Evolutionary conservation across 2,113 vertebrate genomes (phyloP).

Genomic region (Ibidorhyncha struthersii): DNA sequence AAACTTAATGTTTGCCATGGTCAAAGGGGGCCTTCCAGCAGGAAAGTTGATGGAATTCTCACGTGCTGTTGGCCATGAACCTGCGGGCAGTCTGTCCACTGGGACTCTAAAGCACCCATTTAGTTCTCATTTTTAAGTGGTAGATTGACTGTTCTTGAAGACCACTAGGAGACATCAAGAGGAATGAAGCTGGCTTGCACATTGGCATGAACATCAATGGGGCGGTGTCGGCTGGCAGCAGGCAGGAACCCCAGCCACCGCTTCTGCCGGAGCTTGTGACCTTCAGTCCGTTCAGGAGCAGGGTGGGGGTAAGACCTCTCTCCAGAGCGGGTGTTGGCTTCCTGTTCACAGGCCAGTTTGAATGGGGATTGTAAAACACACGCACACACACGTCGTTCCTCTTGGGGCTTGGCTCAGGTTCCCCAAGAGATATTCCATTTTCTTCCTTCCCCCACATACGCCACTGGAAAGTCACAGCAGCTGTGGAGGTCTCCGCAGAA

Average conservation of each 20-base stretch:
- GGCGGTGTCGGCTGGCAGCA: background rate
- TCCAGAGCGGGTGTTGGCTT: background rate
- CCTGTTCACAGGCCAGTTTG: background rate
- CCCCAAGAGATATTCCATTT: background rate
- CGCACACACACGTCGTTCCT: background rate
- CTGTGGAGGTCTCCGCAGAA: background rate
- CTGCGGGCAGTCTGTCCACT: fast-evolving
- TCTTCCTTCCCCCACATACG: background rate
- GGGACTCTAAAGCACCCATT: background rate
- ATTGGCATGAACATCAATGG: background rate
- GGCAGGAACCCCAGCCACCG: background rate
- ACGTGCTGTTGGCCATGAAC: fast-evolving
- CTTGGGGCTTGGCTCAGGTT: background rate
- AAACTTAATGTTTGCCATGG: fast-evolving
- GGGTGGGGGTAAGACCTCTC: background rate
- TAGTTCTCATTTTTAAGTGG: background rate
- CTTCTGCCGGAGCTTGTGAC: background rate
- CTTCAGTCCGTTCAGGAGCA: background rate
- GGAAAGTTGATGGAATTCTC: background rate
- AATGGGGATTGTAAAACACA: background rate
- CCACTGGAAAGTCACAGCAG: background rate
- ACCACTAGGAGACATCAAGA: background rate
- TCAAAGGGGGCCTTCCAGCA: background rate
- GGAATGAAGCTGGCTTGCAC: background rate
- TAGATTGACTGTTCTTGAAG: background rate